Evolutionary conservation across 2,888 invertebrate species (phyloP), one percentile per base, ranked within the genome.

Genomic region (Enoplolaimus lenunculus): DNA sequence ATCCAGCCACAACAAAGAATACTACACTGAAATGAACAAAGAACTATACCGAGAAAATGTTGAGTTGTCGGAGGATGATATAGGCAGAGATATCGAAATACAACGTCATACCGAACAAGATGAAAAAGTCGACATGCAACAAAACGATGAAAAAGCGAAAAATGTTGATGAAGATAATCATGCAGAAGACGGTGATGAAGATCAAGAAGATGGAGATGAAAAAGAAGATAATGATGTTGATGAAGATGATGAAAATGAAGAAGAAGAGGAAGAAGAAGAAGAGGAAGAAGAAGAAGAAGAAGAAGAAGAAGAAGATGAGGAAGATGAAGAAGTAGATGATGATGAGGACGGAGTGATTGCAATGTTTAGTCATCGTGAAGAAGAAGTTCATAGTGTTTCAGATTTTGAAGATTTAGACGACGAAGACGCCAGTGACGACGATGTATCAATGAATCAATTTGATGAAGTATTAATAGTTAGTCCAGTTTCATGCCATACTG

Each of bases 381-480:
- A 71, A 1, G 71, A 68, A 33, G 70, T 67, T 16, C 66, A 59
- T 28, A 72, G 45, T 28, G 35, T 66, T 31, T 66, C 72, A 7
- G 72, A 71, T 34, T 71, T 67, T 34, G 72, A 72, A 30, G 72
- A 66, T 67, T 34, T 65, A 28, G 67, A 65, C 31, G 16, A 35
- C 31, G 68, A 57, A 2, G 45, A 57, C n/a, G 70, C 66, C 7
- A 28, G 45, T 7, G 70, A 70, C n/a, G n/a, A n/a, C n/a, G n/a
- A n/a, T n/a, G n/a, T n/a, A n/a, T n/a, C n/a, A n/a, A n/a, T n/a
- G n/a, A n/a, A n/a, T n/a, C n/a, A n/a, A n/a, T n/a, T n/a, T n/a
- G n/a, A n/a, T n/a, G n/a, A n/a, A n/a, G n/a, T n/a, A n/a, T n/a
- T n/a, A n/a, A n/a, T n/a, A n/a, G n/a, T n/a, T n/a, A n/a, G n/a